Percentiles rank a stretch among this genome's conserved stretches.
These are phyloP conservation scores for Myripristis murdjan DNA, from an alignment of 2,797 vertebrate species.

Conservation along the genomic window DNA sequence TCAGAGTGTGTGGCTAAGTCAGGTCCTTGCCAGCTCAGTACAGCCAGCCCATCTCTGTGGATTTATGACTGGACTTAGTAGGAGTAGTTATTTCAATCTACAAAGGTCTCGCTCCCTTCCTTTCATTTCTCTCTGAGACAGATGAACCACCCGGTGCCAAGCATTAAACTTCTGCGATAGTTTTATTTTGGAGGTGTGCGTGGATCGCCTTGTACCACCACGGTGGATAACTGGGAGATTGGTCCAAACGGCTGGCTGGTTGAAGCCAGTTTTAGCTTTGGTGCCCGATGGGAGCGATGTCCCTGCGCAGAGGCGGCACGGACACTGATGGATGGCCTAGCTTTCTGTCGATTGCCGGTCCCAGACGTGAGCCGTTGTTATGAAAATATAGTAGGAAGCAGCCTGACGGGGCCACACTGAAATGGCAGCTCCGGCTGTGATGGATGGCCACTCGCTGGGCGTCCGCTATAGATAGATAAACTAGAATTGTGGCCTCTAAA, in stretches of 20 bases:
- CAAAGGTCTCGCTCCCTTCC: constrained; percentile 18
- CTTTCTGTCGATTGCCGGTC: constrained; percentile 70
- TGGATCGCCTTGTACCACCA: constrained; percentile 69
- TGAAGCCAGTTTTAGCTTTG: constrained; percentile 71
- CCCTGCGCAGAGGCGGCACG: constrained; percentile 48
- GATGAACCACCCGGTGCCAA: constrained; percentile 26
- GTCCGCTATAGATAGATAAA: constrained; percentile 32
- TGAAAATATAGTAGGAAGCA: constrained; percentile 66
- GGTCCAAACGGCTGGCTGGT: constrained; percentile 52
- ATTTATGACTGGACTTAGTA: constrained; percentile 62
- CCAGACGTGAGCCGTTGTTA: constrained; percentile 67
- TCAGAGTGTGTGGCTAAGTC: constrained; percentile 60
- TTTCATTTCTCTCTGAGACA: constrained; percentile 51
- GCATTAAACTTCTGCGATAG: constrained; percentile 13
- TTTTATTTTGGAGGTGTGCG: constrained; percentile 59
- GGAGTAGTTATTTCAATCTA: constrained; percentile 52
- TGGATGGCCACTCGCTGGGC: constrained; percentile 49
- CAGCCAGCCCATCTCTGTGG: constrained; percentile 54
- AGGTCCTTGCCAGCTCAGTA: constrained; percentile 51
- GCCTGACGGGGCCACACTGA: constrained; percentile 43
- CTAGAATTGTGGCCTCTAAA: constrained; percentile 13
- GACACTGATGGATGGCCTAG: constrained; percentile 78
- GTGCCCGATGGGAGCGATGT: constrained; percentile 70
- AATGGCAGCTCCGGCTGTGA: constrained; percentile 45
- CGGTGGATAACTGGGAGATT: constrained; percentile 60